Evolutionary conservation across 2,888 invertebrate species (phyloP), one percentile per base, ranked within the genome.

Genomic region (Drosophila anomalata): DNA sequence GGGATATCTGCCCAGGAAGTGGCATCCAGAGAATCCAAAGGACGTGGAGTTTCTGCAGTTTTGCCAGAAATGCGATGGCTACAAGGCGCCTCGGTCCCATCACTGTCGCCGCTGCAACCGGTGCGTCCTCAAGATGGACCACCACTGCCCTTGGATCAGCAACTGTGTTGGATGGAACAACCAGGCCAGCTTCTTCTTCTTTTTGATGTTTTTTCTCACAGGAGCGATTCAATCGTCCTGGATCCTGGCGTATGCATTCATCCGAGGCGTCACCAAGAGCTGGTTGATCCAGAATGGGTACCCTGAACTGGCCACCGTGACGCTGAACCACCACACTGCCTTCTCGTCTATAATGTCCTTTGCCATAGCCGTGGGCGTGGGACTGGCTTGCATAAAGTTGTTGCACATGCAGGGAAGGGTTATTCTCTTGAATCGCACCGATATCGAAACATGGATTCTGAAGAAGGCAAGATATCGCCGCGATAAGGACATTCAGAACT

Each of bases 101-200:
- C 99, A 99, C 91, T 99, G 99, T 91, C 94, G 96, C 83, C 98
- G 97, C 93, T 99, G 97, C 93, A 94, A 95, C 56, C 94, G 96
- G 60, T 99, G 99, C 92, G 95, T 98, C 0, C 94, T 97, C 92
- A 99, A 99, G 93, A 94, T 99, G 98, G 99, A 99, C 91, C 99
- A 99, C 91, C 96, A 99, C 90, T 99, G 99, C 91, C 98, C 99
- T 0, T 99, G 99, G 99, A 98, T 99, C 87, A 99, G 99, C 74
- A 89, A 96, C 92, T 99, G 99, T 88, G 97, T 98, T 60, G 99
- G 99, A 0, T 98, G 98, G 93, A 93, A 93, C 11, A 99, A 99
- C 92, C 99, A 99, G 85, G 95, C 95, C 3, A 96, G 96, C 92
- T 99, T 99, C 91, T 94, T 95, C 0, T 93, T 94, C 79, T 99